These are phyloP conservation scores for Podocnemis expansa DNA, from an alignment of 2,113 vertebrate genomes.

Conservation along the genomic window DNA sequence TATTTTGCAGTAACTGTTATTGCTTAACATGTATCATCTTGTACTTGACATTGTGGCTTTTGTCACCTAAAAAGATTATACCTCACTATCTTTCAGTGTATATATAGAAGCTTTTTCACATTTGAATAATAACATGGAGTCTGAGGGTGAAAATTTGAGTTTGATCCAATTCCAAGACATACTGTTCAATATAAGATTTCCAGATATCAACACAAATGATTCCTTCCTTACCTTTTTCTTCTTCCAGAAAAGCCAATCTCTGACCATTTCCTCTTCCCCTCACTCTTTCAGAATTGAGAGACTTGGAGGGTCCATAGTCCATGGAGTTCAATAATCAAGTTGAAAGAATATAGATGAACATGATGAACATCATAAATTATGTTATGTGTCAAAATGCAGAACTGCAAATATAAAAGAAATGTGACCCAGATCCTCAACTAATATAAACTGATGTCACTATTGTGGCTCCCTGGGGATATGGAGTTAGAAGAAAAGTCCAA, in stretches of 20 bases:
- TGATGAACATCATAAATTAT: neutral
- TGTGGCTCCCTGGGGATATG: neutral
- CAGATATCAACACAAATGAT: neutral
- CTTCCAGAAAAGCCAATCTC: neutral
- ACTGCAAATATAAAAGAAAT: neutral
- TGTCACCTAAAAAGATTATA: neutral
- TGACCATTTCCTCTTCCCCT: neutral
- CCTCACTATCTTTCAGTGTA: neutral
- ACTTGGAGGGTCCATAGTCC: neutral
- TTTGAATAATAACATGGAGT: neutral
- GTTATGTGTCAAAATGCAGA: rapidly evolving
- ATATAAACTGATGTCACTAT: neutral
- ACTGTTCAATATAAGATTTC: neutral
- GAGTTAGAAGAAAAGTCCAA: neutral
- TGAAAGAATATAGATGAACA: neutral
- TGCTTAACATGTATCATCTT: neutral
- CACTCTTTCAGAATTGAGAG: too few species aligned
- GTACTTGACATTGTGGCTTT: neutral
- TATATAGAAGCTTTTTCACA: neutral
- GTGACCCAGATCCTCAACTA: neutral
- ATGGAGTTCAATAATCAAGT: neutral
- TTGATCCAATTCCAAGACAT: neutral
- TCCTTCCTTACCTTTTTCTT: neutral
- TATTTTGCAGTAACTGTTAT: neutral
- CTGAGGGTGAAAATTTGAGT: neutral